These are phyloP conservation scores for Acronicta psi DNA, from an alignment of 2,888 invertebrate genomes.

Conservation along the genomic window DNA sequence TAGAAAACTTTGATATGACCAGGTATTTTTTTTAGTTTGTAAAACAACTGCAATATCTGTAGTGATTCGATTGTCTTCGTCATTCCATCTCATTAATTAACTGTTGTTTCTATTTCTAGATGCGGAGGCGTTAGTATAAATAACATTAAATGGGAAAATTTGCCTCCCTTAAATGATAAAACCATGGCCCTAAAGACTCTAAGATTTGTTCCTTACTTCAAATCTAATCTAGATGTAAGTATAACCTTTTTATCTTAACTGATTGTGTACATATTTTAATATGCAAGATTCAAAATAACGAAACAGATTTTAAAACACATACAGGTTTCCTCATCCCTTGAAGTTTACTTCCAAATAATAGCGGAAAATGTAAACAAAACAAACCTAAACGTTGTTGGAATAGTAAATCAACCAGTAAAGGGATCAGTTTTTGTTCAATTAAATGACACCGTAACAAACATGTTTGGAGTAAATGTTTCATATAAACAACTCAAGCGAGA, in stretches of 20 bases:
- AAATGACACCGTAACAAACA: conserved; percentile 20
- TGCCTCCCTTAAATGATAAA: conserved; percentile 29
- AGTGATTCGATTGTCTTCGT: too few species aligned
- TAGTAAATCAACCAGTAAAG: conserved; percentile 24
- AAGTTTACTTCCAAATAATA: conserved; percentile 59
- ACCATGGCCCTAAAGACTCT: conserved; percentile 40
- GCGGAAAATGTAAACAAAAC: conserved; percentile 58
- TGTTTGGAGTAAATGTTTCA: conserved; percentile 36
- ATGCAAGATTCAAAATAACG: too few species aligned
- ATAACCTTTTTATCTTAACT: neutral
- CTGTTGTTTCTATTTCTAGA: conserved; percentile 44
- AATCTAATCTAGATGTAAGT: conserved; percentile 49
- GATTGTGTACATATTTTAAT: too few species aligned
- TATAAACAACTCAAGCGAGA: conserved; percentile 38
- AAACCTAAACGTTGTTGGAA: conserved; percentile 47
- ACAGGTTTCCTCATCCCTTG: conserved; percentile 49
- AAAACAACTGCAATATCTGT: too few species aligned
- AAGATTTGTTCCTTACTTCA: conserved; percentile 47
- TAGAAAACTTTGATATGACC: conserved; percentile 38
- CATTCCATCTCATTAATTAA: neutral
- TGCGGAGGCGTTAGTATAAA: conserved; percentile 62
- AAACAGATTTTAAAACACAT: neutral
- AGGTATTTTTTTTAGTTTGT: too few species aligned
- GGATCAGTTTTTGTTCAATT: conserved; percentile 41
- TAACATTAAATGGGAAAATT: conserved; percentile 50